Percentiles rank a stretch among this genome's conserved stretches.
Conservation (phyloP, 1,140 invertebrate genomes). For the Apocrypta bakeri region DNA sequence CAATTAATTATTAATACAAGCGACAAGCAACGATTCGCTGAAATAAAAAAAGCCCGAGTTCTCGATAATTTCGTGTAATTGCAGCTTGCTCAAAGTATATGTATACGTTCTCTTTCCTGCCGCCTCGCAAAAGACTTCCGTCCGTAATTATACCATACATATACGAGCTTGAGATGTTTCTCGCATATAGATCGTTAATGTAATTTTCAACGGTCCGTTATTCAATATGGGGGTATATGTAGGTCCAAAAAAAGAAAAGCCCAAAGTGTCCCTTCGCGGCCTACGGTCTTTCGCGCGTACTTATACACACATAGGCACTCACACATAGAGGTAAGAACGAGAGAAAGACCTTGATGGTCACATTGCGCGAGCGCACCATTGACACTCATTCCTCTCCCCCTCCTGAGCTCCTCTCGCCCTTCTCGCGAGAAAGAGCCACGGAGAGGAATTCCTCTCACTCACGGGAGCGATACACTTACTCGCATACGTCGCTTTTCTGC, state of each 20-base stretch:
- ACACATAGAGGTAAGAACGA: not conserved
- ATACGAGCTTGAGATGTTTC: too few relatives aligned
- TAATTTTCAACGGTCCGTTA: too few relatives aligned
- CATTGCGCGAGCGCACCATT: not conserved
- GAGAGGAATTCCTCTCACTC: not conserved
- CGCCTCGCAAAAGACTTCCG: not conserved
- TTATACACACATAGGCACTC: not conserved
- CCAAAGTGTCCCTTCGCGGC: conserved; percentile 10
- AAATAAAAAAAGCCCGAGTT: not conserved
- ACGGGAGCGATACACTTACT: not conserved
- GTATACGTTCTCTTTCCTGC: not conserved
- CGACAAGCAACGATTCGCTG: too few relatives aligned
- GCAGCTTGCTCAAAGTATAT: not conserved
- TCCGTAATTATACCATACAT: not conserved
- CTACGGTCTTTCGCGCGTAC: too few relatives aligned
- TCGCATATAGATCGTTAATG: too few relatives aligned
- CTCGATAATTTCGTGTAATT: not conserved
- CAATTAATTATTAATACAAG: too few relatives aligned
- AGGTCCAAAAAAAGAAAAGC: conserved; percentile 26
- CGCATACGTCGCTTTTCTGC: conserved; percentile 3
- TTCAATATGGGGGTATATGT: not conserved
- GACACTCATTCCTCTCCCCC: not conserved
- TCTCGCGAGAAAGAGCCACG: not conserved
- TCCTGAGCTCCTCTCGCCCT: not conserved
- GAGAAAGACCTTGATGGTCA: not conserved